These are phyloP conservation scores for Palythoa grandis DNA, from an alignment of 92 coral and sea anemone genomes.

Conservation along the genomic window DNA sequence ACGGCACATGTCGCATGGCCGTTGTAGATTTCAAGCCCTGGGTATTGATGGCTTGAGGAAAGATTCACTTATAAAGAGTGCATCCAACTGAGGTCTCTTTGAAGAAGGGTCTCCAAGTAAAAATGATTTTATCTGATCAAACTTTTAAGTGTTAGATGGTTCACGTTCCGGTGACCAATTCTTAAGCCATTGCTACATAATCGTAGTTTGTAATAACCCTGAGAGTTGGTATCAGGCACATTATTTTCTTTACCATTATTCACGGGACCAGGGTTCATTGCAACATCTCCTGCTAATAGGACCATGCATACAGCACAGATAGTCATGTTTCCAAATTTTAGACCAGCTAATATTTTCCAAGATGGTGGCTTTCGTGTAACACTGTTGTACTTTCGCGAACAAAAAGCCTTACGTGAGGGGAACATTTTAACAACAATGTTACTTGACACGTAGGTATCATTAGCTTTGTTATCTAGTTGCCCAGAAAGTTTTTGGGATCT, in stretches of 20 bases:
- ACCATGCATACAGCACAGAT: not conserved
- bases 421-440: not conserved
- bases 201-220: too few species aligned
- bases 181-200: not conserved
- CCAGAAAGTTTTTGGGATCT: not conserved
- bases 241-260: too few species aligned
- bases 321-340: slow-evolving; percentile 21
- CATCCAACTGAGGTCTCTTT: slow-evolving; percentile 48
- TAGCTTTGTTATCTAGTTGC: not conserved
- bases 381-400: not conserved
- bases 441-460: not conserved
- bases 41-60: slow-evolving; percentile 47
- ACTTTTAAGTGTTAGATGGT: not conserved
- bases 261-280: not conserved
- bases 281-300: slow-evolving; percentile 7
- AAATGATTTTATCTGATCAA: slow-evolving; percentile 58
- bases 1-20: too few species aligned
- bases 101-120: slow-evolving; percentile 16
- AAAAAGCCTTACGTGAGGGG: not conserved
- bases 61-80: slow-evolving; percentile 47
- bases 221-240: too few species aligned
- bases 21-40: too few species aligned
- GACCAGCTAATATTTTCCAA: not conserved
- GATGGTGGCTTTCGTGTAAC: not conserved
- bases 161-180: not conserved